Evolutionary conservation across 1,140 invertebrate species (phyloP).

Genomic region (Neomicropteryx cornuta): DNA sequence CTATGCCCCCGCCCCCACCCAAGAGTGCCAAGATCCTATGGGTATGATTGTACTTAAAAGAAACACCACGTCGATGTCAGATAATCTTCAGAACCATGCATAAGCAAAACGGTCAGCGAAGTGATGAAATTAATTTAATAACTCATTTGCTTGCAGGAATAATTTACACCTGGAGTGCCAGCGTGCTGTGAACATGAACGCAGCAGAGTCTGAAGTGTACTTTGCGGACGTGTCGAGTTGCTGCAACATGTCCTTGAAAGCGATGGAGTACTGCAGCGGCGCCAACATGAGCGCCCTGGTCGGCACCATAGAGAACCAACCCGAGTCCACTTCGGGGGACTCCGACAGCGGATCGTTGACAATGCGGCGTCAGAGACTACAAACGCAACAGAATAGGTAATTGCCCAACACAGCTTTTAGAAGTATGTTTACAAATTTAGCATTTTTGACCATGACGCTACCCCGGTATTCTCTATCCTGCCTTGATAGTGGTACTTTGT

Average conservation of each 20-base stretch:
- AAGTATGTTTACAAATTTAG: too few species aligned
- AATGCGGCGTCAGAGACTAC: slow-evolving; percentile 25
- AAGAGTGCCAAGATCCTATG: too few species aligned
- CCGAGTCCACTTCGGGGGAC: slow-evolving; percentile 33
- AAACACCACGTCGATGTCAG: too few species aligned
- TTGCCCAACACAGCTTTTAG: too few species aligned
- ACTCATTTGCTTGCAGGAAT: slow-evolving; percentile 15
- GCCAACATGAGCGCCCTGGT: slow-evolving; percentile 32
- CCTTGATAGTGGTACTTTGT: too few species aligned
- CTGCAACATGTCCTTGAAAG: slow-evolving; percentile 59
- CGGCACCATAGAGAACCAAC: slow-evolving; percentile 34
- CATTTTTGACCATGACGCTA: too few species aligned
- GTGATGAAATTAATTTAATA: slow-evolving; percentile 2
- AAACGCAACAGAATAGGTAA: too few species aligned
- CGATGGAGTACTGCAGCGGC: slow-evolving; percentile 35
- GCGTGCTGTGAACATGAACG: slow-evolving; percentile 26
- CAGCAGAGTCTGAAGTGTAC: slow-evolving; percentile 68
- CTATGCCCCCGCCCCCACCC: too few species aligned
- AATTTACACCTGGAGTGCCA: slow-evolving; percentile 26
- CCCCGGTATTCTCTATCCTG: too few species aligned
- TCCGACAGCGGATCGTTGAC: slow-evolving; percentile 34
- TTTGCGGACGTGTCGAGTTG: slow-evolving; percentile 81
- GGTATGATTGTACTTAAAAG: too few species aligned
- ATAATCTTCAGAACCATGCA: too few species aligned
- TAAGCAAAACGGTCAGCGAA: slow-evolving; percentile 39